Percentiles rank a stretch among this genome's conserved stretches.
Conservation (phyloP, 2,113 vertebrate genomes). For the Podocnemis expansa region DNA sequence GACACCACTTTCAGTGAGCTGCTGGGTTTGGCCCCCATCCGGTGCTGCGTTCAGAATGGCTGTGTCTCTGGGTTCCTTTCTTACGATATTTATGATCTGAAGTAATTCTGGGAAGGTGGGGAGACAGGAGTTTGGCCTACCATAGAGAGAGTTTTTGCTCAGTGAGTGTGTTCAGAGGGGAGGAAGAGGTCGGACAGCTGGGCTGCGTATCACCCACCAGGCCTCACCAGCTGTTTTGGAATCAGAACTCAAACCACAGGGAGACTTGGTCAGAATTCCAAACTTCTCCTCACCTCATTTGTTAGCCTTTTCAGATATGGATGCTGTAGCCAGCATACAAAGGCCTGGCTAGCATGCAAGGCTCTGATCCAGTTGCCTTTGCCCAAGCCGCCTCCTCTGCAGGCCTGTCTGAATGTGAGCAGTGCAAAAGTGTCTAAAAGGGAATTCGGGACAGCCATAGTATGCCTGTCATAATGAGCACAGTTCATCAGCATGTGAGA, state of each 20-base stretch:
- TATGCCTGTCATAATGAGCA: fast-evolving
- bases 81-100: neutral
- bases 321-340: neutral
- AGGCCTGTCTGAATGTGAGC: neutral
- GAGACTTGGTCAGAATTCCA: neutral
- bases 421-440: neutral
- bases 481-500: neutral
- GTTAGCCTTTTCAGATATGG: neutral
- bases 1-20: neutral
- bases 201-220: neutral
- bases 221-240: constrained; percentile 39
- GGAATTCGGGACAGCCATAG: neutral
- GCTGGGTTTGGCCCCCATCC: fast-evolving
- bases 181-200: neutral
- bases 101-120: neutral
- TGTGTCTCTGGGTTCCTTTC: neutral
- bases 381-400: neutral
- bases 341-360: neutral
- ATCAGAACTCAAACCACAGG: constrained; percentile 1
- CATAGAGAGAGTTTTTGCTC: constrained; percentile 10
- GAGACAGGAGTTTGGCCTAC: fast-evolving
- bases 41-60: neutral
- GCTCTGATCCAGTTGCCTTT: constrained; percentile 18
- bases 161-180: neutral
- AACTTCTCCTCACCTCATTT: constrained; percentile 54